Evolutionary conservation across 2,888 invertebrate species (phyloP), one percentile per base, ranked within the genome.

Genomic region (Andrena chrysosceles): DNA sequence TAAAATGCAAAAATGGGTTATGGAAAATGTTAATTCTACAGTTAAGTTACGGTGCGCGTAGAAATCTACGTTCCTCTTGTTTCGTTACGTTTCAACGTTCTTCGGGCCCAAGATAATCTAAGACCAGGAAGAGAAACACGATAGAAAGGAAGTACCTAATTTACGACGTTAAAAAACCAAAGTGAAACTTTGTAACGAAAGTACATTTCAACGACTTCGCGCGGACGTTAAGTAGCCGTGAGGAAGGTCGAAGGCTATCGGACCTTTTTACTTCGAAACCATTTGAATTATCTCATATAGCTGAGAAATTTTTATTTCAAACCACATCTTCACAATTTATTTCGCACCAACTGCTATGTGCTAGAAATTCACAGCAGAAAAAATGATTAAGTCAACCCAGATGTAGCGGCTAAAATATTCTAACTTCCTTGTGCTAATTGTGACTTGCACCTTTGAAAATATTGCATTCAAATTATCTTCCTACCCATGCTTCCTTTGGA

Each of bases 61-160:
- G 76, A 64, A 52, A 64, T 26, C 13, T 23, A 20, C n/a, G 48
- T 63, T 10, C 69, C 29, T n/a, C 49, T 35, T 48, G 35, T 64
- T 69, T 75, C 13, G 20, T 59, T 68, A 56, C 23, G 33, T 68
- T 70, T 69, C 59, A 48, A 7, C 62, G 29, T 66, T 23, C 49
- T 64, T 69, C 35, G 23, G 49, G 26, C 5, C 23, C 42, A 42
- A n/a, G 67, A 16, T 64, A 48, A 76, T 70, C 35, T 33, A 69
- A 70, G 48, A 76, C 64, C 62, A 52, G 70, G 54, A 80, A 80
- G 62, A 82, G 49, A 67, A 52, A 75, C 52, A 49, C 62, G 59
- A 72, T 29, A 48, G 33, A 59, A 42, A 73, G 33, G 66, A 77
- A 80, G 71, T 67, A n/a, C n/a, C n/a, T n/a, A 77, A 71, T 77